phyloP scores from a whole-genome alignment of 1,140 invertebrate genomes.

The Sarcophaga bullata region DNA sequence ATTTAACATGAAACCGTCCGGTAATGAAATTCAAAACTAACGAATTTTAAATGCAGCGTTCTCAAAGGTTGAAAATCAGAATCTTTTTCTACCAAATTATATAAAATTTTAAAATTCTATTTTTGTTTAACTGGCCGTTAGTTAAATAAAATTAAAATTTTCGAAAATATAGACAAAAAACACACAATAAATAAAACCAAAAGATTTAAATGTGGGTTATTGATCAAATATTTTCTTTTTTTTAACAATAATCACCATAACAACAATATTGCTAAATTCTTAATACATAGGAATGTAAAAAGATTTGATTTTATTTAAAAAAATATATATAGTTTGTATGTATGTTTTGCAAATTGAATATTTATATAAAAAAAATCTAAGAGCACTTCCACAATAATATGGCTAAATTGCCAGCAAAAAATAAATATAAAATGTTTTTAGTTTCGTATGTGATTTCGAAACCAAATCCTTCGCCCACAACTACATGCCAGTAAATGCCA shows the following conservation, averaged over 20 bases:
- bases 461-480: constrained; percentile 94
- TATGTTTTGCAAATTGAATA: not conserved
- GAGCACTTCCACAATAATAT: constrained; percentile 92
- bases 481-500: constrained; percentile 90
- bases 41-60: no score
- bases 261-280: constrained; percentile 20
- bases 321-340: not conserved
- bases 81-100: no score
- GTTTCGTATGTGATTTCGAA: constrained; percentile 92
- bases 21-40: no score
- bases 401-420: constrained; percentile 89
- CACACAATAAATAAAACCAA: no score
- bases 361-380: constrained; percentile 52
- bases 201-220: not conserved
- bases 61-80: no score
- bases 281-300: constrained; percentile 29
- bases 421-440: constrained; percentile 90
- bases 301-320: constrained; percentile 1
- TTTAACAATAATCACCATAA: constrained; percentile 27
- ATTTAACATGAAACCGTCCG: no score
- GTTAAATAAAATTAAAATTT: no score
- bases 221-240: not conserved
- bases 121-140: no score
- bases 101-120: no score
- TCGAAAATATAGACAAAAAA: no score